Evolutionary conservation across 1,140 invertebrate genomes (phyloP).

Genomic region (Rhopalosiphum maidis): DNA sequence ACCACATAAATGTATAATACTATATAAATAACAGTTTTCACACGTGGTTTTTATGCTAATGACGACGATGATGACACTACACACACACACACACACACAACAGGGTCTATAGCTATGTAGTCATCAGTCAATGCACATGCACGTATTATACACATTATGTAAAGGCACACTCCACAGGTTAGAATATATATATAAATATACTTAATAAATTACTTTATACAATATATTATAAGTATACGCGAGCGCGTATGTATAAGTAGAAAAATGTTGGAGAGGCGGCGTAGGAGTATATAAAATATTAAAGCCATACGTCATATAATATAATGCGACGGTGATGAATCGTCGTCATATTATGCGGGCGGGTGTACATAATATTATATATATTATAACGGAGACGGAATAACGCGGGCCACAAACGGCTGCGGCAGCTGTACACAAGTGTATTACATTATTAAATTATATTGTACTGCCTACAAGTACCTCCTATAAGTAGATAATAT

Average conservation of each 20-base stretch:
- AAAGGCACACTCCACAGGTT: not conserved
- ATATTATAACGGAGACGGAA: not conserved
- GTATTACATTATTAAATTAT: not conserved
- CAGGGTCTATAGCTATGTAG: not conserved
- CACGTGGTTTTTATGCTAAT: not conserved
- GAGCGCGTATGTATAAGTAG: not conserved
- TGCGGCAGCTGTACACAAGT: constrained; percentile 8
- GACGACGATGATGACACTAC: not conserved
- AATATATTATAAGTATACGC: not conserved
- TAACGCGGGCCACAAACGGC: constrained; percentile 18
- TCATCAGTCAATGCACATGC: not conserved
- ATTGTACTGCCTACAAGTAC: not conserved
- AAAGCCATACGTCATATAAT: not conserved
- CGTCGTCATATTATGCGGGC: constrained; percentile 5
- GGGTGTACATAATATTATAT: not conserved
- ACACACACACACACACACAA: not conserved
- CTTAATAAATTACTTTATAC: not conserved
- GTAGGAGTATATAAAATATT: not conserved
- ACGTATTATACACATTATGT: constrained; percentile 10
- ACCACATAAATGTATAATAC: not conserved
- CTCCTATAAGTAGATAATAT: not conserved
- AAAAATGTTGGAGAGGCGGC: not conserved
- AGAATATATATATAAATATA: not conserved
- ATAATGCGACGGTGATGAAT: not conserved
- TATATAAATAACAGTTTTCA: not conserved